A percentile compares a stretch with the other conserved stretches of the same genome.
These are phyloP conservation scores for Cydia splendana DNA, from an alignment of 1,140 invertebrate species.

Conservation along the genomic window DNA sequence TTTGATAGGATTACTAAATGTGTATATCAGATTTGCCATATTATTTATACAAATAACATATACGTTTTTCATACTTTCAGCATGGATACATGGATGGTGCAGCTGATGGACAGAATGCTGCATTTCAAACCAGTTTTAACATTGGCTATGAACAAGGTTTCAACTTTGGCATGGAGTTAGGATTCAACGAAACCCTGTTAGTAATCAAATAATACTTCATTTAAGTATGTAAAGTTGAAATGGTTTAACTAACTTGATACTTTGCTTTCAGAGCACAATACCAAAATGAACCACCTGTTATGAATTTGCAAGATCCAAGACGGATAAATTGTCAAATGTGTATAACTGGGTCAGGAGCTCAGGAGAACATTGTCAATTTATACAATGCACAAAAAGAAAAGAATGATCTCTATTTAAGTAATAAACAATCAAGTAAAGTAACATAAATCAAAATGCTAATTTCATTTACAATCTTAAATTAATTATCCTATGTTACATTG, in stretches of 20 bases:
- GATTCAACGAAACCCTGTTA: conserved; percentile 41
- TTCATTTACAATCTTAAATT: conserved; percentile 29
- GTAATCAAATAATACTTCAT: conserved; percentile 39
- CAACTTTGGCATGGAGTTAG: conserved; percentile 57
- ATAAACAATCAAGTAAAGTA: conserved; percentile 16
- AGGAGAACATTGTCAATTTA: conserved; percentile 61
- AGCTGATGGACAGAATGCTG: conserved; percentile 56
- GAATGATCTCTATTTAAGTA: conserved; percentile 47
- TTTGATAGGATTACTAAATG: not conserved
- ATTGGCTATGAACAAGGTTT: conserved; percentile 63
- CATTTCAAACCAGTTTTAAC: conserved; percentile 68
- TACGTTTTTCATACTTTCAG: conserved; percentile 41
- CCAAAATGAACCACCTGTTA: not conserved
- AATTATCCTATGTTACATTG: not conserved
- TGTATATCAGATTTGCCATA: not conserved
- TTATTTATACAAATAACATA: not conserved
- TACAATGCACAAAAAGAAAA: conserved; percentile 63
- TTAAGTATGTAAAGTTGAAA: conserved; percentile 31
- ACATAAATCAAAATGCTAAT: conserved; percentile 22
- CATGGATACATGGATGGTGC: conserved; percentile 64
- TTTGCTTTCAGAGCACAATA: conserved; percentile 24
- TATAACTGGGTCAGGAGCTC: conserved; percentile 40
- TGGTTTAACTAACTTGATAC: not conserved
- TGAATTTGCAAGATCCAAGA: conserved; percentile 41
- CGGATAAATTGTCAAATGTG: conserved; percentile 69